Evolutionary conservation across 2,797 vertebrate genomes (phyloP), one percentile per base, ranked within the genome.

Genomic region (Gymnoscopelus microlampas): DNA sequence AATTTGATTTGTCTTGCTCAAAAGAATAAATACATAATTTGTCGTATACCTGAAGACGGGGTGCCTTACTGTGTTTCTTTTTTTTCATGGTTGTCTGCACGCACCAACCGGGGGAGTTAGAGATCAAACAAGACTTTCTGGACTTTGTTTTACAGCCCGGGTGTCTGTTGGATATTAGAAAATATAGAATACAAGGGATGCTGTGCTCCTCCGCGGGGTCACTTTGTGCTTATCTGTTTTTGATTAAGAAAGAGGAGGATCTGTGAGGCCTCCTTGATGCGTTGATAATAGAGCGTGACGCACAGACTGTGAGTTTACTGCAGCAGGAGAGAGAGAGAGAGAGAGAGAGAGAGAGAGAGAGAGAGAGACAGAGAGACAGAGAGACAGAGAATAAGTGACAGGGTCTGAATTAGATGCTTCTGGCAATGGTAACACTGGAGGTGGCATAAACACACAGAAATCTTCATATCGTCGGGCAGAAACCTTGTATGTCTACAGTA

Each of bases 121-220:
- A 39, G 39, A 39, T 39, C 39, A 39, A 39, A 39, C 39, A 39
- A 39, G 39, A 2, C 6, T 39, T 39, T 39, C 39, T 39, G 7
- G 8, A 39, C 39, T 8, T 39, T 39, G 39, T 39, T 39, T 39
- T 39, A 39, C 8, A 39, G 39, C 6, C 39, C 39, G 32, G 61
- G 81, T 87, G 84, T 87, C 73, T 81, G 53, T 73, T 81, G 78
- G 77, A 83, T 87, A 85, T 91, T 87, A 82, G 76, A 86, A 84
- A 64, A 39, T 39, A 6, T 39, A 39, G 8, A 83, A 87, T 77
- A 88, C 84, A 88, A 75, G 82, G 83, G 77, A 80, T 77, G 78
- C 73, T 58, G 64, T 39, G 39, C 39, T 39, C 7, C 39, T 8
- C 39, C 63, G 56, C 66, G 48, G 68, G 76, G 79, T 88, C 73